Base-by-base conservation (phyloP, 1,140 invertebrate genomes). In the Drosophila grimshawi region DNA sequence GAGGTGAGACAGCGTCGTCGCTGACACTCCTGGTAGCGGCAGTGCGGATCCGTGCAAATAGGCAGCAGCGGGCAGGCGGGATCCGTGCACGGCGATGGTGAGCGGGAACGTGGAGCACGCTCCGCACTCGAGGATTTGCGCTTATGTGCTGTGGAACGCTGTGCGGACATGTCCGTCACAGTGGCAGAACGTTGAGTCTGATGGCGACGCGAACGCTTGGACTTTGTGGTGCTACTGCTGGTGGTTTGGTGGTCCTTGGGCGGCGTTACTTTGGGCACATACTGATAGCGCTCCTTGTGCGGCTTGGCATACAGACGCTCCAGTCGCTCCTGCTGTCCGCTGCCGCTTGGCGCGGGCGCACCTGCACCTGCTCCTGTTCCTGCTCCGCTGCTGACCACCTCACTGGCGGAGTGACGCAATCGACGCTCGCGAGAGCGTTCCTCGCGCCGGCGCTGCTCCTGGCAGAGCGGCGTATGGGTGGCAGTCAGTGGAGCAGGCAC, bases 181-280 rank as follows among this genome's bases (percentile, higher is more conserved):
- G 92, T 92, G 59, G 92, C 92, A 30, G 92, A 92, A 56, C 92
- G 80, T 51, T 92, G 92, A 37, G 92, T 92, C 45, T 92, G 92
- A 75, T 92, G 91, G 69, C 90, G 91, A 4, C 91, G 81, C 33
- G 92, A 92, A 2, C 92, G 85, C 46, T 92, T 90, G 8, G 86
- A 81, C 67, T 66, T 76, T 53, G n/a, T 30, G 56, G 35, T 53
- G 68, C 35, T 45, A 56, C 10, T 32, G 61, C 8, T 11, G 57
- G 27, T 51, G 49, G 48, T 49, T 10, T 11, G 11, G 45, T 43
- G 46, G 35, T 43, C 55, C 45, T 64, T 67, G 60, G 67, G 71
- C 49, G 45, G 60, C 66, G 64, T 76, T 48, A 64, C 61, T 60
- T 92, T 92, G 55, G 91, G 89, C 66, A 92, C 90, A 57, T 92